Conservation (phyloP, 2,888 invertebrate genomes). For the Zaprionus bogoriensis region DNA sequence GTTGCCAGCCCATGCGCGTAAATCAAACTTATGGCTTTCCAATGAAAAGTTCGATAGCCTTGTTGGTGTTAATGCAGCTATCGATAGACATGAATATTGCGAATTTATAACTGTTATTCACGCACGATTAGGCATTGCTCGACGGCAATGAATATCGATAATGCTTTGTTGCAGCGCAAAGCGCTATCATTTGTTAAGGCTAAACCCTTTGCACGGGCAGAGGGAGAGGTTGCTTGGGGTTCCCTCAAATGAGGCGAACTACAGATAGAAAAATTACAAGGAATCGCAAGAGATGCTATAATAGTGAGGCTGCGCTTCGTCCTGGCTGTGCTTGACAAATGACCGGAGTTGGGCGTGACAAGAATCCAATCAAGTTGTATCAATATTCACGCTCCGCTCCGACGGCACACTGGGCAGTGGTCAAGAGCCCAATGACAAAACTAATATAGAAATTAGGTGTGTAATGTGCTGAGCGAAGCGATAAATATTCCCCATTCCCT, state of each 20-base stretch:
- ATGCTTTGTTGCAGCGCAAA: conserved; percentile 45
- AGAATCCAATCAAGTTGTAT: conserved; percentile 77
- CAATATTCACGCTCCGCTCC: conserved; percentile 55
- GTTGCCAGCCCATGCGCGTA: conserved; percentile 39
- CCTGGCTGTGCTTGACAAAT: conserved; percentile 53
- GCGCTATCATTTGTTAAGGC: conserved; percentile 64
- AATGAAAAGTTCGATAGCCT: conserved; percentile 52
- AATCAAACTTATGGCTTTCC: conserved; percentile 70
- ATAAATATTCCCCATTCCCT: conserved; percentile 65
- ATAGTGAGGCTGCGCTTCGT: conserved; percentile 30
- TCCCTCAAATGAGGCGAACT: conserved; percentile 59
- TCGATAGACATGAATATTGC: conserved; percentile 29
- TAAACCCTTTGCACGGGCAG: conserved; percentile 59
- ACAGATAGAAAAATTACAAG: conserved; percentile 36
- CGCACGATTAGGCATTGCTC: conserved; percentile 79
- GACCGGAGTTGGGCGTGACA: conserved; percentile 66
- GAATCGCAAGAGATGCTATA: conserved; percentile 46
- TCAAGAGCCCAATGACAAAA: conserved; percentile 50
- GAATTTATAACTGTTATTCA: conserved; percentile 72
- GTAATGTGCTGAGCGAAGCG: conserved; percentile 74
- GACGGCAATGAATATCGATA: conserved; percentile 23
- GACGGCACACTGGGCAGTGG: conserved; percentile 18
- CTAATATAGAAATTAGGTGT: conserved; percentile 78
- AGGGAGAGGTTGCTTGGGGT: neutral
- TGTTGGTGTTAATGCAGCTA: conserved; percentile 9